These are phyloP conservation scores for Drosophila anomelani DNA, from an alignment of 2,888 invertebrate genomes.

Conservation along the genomic window DNA sequence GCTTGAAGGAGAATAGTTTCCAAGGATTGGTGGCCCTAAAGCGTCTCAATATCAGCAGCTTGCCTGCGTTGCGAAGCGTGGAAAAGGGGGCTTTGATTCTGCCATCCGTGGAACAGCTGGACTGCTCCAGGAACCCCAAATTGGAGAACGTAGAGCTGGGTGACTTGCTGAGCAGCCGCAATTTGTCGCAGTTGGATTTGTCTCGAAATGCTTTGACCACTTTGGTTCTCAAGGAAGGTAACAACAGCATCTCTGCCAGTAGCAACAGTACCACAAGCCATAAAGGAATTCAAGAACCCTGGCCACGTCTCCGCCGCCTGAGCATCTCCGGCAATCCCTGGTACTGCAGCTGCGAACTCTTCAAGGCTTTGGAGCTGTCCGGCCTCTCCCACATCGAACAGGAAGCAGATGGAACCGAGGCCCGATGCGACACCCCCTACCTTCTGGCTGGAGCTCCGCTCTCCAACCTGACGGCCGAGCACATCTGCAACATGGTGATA, in stretches of 20 bases:
- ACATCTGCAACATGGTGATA: slow-evolving; percentile 78
- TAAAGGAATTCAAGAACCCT: slow-evolving; percentile 48
- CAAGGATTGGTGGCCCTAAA: slow-evolving; percentile 86
- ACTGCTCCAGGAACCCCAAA: slow-evolving; percentile 84
- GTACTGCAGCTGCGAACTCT: slow-evolving; percentile 87
- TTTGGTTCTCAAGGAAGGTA: slow-evolving; percentile 64
- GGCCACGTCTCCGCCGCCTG: slow-evolving; percentile 85
- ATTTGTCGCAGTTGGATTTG: slow-evolving; percentile 86
- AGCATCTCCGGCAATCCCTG: slow-evolving; percentile 88
- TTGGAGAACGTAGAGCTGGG: slow-evolving; percentile 87
- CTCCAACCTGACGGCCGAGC: slow-evolving; percentile 75
- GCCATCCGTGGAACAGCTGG: slow-evolving; percentile 82
- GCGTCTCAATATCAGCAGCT: slow-evolving; percentile 87
- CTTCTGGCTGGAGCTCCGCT: slow-evolving; percentile 78
- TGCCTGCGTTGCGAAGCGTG: slow-evolving; percentile 86
- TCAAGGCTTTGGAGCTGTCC: slow-evolving; percentile 79
- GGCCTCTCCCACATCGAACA: slow-evolving; percentile 63
- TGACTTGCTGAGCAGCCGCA: slow-evolving; percentile 82
- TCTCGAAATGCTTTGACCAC: slow-evolving; percentile 87
- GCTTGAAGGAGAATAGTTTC: slow-evolving; percentile 87
- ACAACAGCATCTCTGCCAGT: neutral
- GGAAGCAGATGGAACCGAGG: slow-evolving; percentile 41
- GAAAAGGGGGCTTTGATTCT: slow-evolving; percentile 84
- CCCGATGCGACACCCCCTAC: slow-evolving; percentile 82
- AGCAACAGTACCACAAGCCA: slow-evolving; percentile 28